Base-by-base conservation (phyloP, 2,888 invertebrate species). In the Leptopterna dolabrata region DNA sequence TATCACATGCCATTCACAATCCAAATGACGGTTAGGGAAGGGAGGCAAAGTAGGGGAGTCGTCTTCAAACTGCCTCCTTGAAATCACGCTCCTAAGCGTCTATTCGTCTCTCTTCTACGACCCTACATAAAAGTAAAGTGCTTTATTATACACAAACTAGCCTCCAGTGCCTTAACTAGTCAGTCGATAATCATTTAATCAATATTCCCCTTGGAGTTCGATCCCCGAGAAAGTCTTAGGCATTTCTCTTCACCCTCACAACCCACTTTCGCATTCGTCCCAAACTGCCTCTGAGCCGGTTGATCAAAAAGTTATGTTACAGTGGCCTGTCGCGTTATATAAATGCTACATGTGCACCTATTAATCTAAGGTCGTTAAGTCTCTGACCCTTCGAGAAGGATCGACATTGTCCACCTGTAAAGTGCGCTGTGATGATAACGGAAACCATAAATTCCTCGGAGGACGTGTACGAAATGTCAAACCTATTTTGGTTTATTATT, bases 71-170 rank as follows among this genome's bases (percentile, higher is more conserved):
- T 63, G 19, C 63, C 24, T 63, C 13, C 63, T 6, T 11, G 24
- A 24, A 63, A 63, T 63, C 63, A 63, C 63, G 4, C 63, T 4
- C 63, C n/a, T 51, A 19, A 24, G 4, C 24, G 9, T 24, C 24
- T 9, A 63, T 63, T 63, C 19, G 24, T 63, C 63, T 63, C 24
- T 24, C 24, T 63, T 63, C 63, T 4, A 63, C 63, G 63, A 27
- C 4, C 63, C 13, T 13, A 24, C 24, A 63, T 63, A 63, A 63
- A 63, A 63, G 63, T 63, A 24, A 63, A 63, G 63, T 63, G 63
- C 63, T 63, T 63, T 63, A 63, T 63, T 63, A 63, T 63, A 63
- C 63, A 63, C 19, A 63, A 63, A 63, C 63, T 63, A 63, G 63
- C 24, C 63, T 24, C 27, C 51, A 19, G n/a, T 16, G 51, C 19